These are phyloP conservation scores for Eulemur mongoz DNA, from an alignment of 2,797 vertebrate species.

Conservation along the genomic window DNA sequence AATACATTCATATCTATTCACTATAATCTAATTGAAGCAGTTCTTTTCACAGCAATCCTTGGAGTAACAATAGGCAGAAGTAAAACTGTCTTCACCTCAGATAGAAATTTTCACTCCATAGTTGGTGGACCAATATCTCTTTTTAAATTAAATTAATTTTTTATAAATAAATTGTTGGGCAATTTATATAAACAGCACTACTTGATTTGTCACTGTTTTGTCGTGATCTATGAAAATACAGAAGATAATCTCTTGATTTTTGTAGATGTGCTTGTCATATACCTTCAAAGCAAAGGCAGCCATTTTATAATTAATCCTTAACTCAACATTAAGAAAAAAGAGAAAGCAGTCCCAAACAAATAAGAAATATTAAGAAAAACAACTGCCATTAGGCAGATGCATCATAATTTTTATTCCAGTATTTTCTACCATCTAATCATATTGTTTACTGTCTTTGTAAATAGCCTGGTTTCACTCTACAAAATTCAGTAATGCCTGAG, in stretches of 20 bases:
- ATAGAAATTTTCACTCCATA: fast-evolving
- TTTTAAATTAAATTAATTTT: not conserved
- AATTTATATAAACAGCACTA: too few species aligned
- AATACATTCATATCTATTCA: too few species aligned
- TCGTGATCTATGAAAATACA: not conserved
- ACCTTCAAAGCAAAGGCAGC: not conserved
- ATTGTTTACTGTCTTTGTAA: not conserved
- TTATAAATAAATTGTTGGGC: not conserved
- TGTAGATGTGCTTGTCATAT: fast-evolving
- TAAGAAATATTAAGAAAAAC: not conserved
- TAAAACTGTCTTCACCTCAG: fast-evolving
- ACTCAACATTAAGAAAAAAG: not conserved
- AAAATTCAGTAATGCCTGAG: not conserved
- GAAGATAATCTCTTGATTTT: not conserved
- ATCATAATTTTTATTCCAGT: not conserved
- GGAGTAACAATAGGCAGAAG: not conserved
- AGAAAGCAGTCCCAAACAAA: not conserved
- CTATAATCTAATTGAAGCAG: fast-evolving
- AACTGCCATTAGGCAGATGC: fast-evolving
- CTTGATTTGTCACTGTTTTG: not conserved
- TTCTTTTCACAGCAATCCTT: not conserved
- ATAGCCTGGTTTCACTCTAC: fast-evolving
- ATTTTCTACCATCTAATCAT: not conserved
- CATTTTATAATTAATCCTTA: not conserved
- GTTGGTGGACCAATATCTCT: not conserved